Base-by-base conservation (phyloP, 2,113 vertebrate genomes). In the Neogobius melanostomus region DNA sequence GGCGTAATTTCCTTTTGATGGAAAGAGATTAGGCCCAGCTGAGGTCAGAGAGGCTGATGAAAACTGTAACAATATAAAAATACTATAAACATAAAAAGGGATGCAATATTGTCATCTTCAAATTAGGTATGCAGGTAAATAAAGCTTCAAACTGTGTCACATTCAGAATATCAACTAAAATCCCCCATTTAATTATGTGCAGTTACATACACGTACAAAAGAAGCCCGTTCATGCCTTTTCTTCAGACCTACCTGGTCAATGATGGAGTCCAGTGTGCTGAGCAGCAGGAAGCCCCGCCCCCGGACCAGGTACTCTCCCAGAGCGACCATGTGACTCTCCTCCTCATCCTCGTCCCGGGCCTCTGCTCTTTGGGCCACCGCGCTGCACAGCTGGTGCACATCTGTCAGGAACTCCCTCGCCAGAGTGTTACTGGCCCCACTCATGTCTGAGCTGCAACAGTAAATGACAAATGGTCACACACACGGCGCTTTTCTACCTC, bases 391-490 rank as follows among this genome's bases (percentile, higher is more conserved):
- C 36, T 94, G 95, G 87, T 97, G 97, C 69, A 99, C 98, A 82
- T 99, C 98, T 0, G 95, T 96, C 88, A 99, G 92, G 91, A 99
- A 99, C 89, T 98, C 97, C 86, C 98, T 93, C 66, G 98, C 98
- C 92, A 98, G 84, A 6, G 95, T 95, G 90, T 99, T 98, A 91
- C 96, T 98, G 90, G 95, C 94, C 45, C 94, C 95, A 93, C 96
- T 97, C 97, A 99, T 99, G 92, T 95, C 95, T 88, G 93, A 96
- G 93, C 96, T 98, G 60, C 2, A 80, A 70, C 3, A 76, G 2
- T 51, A 12, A 12, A 42, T 36, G 28, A 36, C 3, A 36, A 36
- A 36, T 36, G 28, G 28, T 36, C 28, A 36, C 28, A 36, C 28
- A 28, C 28, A 36, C 3, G 28, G 28, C 2, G 21, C 28, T 36